Percentiles rank a stretch among this genome's conserved stretches.
phyloP scores from a whole-genome alignment of 2,797 vertebrate species.

The Toxotes lorentzi region DNA sequence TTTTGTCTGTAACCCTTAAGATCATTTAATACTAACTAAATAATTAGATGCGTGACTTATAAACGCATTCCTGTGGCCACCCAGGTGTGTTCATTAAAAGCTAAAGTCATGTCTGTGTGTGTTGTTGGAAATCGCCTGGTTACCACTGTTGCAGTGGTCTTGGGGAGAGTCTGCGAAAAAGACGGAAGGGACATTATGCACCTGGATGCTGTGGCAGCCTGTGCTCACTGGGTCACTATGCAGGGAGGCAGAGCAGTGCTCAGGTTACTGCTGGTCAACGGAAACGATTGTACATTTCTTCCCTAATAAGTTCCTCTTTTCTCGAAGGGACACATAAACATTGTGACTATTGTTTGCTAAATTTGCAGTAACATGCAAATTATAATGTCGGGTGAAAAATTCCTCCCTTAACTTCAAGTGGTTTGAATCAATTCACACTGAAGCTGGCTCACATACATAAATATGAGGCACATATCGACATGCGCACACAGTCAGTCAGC shows the following conservation, averaged over 20 bases:
- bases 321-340: background rate
- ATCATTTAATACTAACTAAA: conserved; percentile 33
- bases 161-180: conserved; percentile 41
- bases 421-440: background rate
- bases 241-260: conserved; percentile 34
- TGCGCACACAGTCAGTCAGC: background rate
- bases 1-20: background rate
- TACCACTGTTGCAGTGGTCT: conserved; percentile 46
- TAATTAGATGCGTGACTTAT: conserved; percentile 46
- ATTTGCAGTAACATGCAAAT: background rate
- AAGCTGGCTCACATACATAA: background rate
- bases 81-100: conserved; percentile 58
- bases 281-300: conserved; percentile 23
- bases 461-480: background rate
- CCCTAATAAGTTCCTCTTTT: conserved; percentile 5
- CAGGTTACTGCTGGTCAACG: conserved; percentile 51
- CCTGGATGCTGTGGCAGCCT: conserved; percentile 13
- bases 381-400: background rate
- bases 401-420: background rate
- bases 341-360: background rate
- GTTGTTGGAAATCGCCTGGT: conserved; percentile 74
- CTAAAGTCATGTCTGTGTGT: conserved; percentile 30
- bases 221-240: conserved; percentile 25
- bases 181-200: conserved; percentile 42
- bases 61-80: conserved; percentile 49